Percentiles rank a stretch among this genome's conserved stretches.
phyloP scores from a whole-genome alignment of 2,113 vertebrate genomes.

The Vulpes ferrilata region DNA sequence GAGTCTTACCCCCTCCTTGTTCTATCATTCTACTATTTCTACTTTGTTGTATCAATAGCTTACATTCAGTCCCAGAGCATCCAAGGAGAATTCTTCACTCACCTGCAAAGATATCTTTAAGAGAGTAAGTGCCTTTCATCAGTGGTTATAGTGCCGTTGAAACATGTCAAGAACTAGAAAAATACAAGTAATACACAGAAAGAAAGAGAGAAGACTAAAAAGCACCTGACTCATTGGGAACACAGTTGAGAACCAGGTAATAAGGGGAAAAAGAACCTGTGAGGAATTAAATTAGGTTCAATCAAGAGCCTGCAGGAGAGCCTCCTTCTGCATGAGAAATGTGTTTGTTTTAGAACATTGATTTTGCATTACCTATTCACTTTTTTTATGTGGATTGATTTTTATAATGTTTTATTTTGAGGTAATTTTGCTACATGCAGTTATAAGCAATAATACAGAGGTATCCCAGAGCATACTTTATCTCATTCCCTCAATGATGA shows the following conservation, averaged over 20 bases:
- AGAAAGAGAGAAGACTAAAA: background rate
- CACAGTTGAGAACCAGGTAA: background rate
- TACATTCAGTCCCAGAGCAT: background rate
- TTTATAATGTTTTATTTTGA: slow-evolving; percentile 32
- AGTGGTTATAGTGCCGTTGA: slow-evolving; percentile 35
- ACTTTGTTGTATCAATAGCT: background rate
- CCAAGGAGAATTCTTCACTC: slow-evolving; percentile 13
- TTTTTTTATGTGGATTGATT: background rate
- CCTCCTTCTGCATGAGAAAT: background rate
- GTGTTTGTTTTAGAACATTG: background rate
- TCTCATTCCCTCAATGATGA: background rate
- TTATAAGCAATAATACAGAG: background rate
- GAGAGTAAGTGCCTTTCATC: slow-evolving; percentile 37
- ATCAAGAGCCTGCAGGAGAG: background rate
- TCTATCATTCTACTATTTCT: background rate
- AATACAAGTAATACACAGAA: slow-evolving; percentile 20
- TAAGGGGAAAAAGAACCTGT: background rate
- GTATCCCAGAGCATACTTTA: background rate
- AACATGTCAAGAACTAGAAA: slow-evolving; percentile 43
- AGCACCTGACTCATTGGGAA: background rate
- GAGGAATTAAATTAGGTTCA: slow-evolving; percentile 9
- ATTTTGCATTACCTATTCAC: background rate
- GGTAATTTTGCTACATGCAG: background rate
- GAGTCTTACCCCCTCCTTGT: background rate
- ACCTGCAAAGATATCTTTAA: slow-evolving; percentile 27